A percentile compares a stretch with the other conserved stretches of the same genome.
phyloP scores from a whole-genome alignment of 2,113 vertebrate genomes.

The Chunga burmeisteri region DNA sequence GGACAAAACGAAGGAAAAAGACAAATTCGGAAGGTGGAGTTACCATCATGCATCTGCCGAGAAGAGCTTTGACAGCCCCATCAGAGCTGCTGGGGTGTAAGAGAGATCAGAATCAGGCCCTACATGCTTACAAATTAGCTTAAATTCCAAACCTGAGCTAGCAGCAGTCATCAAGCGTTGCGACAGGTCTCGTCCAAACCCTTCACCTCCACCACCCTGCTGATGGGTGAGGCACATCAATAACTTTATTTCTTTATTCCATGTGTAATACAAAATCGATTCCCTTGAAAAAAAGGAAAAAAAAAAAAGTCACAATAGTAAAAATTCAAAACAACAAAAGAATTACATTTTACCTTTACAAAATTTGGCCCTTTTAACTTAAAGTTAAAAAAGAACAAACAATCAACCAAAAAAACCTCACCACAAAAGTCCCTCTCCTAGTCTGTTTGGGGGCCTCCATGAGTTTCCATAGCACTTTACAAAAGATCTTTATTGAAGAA shows the following conservation, averaged over 20 bases:
- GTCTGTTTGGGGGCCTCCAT: slow-evolving; percentile 70
- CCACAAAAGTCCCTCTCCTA: slow-evolving; percentile 59
- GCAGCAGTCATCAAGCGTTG: background rate
- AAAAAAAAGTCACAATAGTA: background rate
- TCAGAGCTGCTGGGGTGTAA: background rate
- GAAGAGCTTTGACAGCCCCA: background rate
- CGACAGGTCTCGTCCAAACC: background rate
- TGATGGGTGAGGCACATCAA: background rate
- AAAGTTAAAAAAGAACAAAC: background rate
- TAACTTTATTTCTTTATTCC: background rate
- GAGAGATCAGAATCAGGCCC: background rate
- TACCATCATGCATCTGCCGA: background rate
- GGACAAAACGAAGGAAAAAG: background rate
- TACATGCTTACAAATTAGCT: slow-evolving; percentile 47
- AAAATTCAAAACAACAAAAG: background rate
- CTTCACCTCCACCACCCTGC: background rate
- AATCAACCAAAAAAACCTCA: background rate
- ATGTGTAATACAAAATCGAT: background rate
- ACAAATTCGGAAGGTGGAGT: accelerated
- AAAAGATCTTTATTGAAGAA: slow-evolving; percentile 78
- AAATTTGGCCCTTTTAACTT: slow-evolving; percentile 38
- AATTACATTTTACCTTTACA: slow-evolving; percentile 35
- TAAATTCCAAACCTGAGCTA: background rate
- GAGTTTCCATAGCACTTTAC: slow-evolving; percentile 79
- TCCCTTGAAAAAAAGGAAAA: accelerated